Conservation (phyloP, 2,113 vertebrate genomes). For the Pluvialis apricaria region DNA sequence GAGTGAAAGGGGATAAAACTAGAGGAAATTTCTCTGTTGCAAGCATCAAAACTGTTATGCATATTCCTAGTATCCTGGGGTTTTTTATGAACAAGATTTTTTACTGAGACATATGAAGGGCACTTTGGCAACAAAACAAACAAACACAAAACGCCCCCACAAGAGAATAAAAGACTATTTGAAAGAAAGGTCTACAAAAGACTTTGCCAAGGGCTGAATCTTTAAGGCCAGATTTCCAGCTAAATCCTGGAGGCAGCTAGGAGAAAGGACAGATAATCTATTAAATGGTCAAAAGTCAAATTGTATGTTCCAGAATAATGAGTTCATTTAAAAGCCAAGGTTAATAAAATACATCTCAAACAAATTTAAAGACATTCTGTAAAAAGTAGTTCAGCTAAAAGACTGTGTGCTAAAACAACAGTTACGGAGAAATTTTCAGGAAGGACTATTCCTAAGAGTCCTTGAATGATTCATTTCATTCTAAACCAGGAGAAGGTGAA, state of each 20-base stretch:
- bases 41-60: background rate
- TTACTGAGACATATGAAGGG: background rate
- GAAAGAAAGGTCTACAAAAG: background rate
- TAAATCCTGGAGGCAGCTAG: background rate
- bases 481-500: background rate
- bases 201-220: background rate
- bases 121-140: background rate
- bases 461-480: background rate
- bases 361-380: background rate
- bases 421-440: background rate
- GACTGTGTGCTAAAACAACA: background rate
- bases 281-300: background rate
- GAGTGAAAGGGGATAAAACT: background rate
- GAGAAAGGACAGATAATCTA: conserved; percentile 11
- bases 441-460: background rate
- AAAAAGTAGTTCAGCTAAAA: background rate
- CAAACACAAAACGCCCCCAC: background rate
- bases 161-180: background rate
- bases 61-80: background rate
- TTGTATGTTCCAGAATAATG: background rate
- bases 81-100: background rate
- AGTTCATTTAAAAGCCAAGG: background rate
- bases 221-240: background rate
- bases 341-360: background rate
- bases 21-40: background rate